These are phyloP conservation scores for Paralichthys olivaceus DNA, from an alignment of 2,113 vertebrate species.

Conservation along the genomic window DNA sequence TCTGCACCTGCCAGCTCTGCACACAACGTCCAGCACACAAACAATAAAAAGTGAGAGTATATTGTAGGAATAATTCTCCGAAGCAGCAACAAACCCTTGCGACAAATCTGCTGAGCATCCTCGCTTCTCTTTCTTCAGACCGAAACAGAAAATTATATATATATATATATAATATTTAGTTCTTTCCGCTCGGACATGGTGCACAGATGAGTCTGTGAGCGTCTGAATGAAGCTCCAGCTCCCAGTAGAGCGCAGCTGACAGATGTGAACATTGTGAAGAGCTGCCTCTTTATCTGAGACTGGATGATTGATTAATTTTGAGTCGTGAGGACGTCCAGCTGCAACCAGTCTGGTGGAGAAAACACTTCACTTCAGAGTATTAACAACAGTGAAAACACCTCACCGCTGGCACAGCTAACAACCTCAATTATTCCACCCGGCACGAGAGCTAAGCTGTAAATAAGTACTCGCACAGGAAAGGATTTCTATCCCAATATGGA, in stretches of 20 bases:
- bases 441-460: conserved; percentile 28
- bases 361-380: background rate
- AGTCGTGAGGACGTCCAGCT: conserved; percentile 44
- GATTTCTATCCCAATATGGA: conserved; percentile 22
- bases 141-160: too few relatives aligned
- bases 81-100: too few relatives aligned
- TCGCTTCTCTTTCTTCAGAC: too few relatives aligned
- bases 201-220: background rate
- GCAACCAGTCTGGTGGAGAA: conserved; percentile 5
- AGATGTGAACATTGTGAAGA: conserved; percentile 19
- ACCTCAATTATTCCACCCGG: conserved; percentile 15
- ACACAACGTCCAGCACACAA: too few relatives aligned
- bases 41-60: too few relatives aligned
- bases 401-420: conserved; percentile 1
- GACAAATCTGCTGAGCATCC: too few relatives aligned
- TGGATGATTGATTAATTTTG: conserved; percentile 14
- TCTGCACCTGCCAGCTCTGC: too few relatives aligned
- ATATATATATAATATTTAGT: too few relatives aligned
- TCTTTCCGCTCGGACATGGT: background rate
- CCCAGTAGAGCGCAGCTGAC: conserved; percentile 45
- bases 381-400: conserved; percentile 5
- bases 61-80: too few relatives aligned
- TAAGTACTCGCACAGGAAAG: conserved; percentile 10
- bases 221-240: conserved; percentile 11
- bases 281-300: conserved; percentile 17